Evolutionary conservation across 2,797 vertebrate species (phyloP), one percentile per base, ranked within the genome.

Genomic region (Cryptoblepharus egeriae): DNA sequence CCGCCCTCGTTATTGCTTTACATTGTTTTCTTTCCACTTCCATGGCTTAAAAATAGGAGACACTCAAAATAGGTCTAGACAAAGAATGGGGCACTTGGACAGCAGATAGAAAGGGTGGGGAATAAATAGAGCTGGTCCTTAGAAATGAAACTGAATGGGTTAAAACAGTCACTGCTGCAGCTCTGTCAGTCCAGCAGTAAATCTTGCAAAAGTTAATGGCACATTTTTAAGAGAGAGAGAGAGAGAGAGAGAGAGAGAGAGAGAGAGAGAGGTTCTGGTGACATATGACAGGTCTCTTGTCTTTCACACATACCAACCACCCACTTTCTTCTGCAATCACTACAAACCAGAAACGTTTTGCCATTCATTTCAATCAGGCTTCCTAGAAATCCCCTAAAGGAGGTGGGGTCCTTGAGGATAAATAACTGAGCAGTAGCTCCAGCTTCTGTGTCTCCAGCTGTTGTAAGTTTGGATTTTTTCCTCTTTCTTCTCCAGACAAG

Each of bases 151-250:
- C 22, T 4, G 35, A 58, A 5, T 5, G 18, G 20, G 63, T 42
- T 75, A 30, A 55, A 22, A n/a, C 2, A 10, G 45, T 55, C 28
- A 28, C 26, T 61, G 24, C 30, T 32, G 30, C 12, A 30, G 28
- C 37, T 45, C 12, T 32, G 10, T 26, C 13, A 32, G 37, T 49
- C 64, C 64, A 69, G 39, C 37, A 69, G 90, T 95, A 96, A 95
- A 95, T 94, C 93, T 91, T 93, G 26, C 24, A 75, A 90, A 95
- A 96, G 93, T 96, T 94, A 95, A 95, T 1, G 8, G 89, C 91
- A 94, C 91, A 90, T 94, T 95, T 90, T 92, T 83, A 79, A 28
- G 26, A 63, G 60, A n/a, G 26, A 24, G 24, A 24, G 73, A 8
- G 37, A 26, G 11, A n/a, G 35, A 15, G 42, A 5, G 26, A 13